A percentile compares a stretch with the other conserved stretches of the same genome.
Conservation (phyloP, 2,113 vertebrate genomes). For the Cololabis saira region DNA sequence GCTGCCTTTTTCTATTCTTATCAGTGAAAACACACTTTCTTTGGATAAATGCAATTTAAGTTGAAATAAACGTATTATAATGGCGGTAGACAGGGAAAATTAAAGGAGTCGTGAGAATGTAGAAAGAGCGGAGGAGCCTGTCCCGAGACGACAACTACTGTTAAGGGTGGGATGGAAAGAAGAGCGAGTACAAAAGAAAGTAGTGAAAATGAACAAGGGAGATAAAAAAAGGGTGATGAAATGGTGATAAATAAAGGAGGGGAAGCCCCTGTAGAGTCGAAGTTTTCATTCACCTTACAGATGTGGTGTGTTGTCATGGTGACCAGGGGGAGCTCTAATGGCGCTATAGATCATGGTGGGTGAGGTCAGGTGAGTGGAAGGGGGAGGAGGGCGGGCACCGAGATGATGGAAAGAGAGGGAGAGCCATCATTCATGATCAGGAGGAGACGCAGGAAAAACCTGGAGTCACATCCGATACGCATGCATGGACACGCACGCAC, state of each 20-base stretch:
- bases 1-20: no score
- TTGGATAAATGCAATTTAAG: not conserved
- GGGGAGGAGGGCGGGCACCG: not conserved
- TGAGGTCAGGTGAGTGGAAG: conserved; percentile 1
- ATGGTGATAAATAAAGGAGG: no score
- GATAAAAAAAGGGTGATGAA: not conserved
- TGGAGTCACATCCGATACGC: no score
- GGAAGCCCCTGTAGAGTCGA: not conserved
- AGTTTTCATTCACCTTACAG: conserved; percentile 1
- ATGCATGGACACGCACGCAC: no score
- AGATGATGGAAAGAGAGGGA: not conserved
- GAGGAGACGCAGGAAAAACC: not conserved
- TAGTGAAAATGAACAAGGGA: not conserved
- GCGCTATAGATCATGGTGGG: conserved; percentile 32
- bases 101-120: not conserved
- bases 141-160: not conserved
- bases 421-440: conserved; percentile 31
- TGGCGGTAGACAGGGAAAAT: no score
- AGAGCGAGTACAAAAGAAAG: not conserved
- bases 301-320: conserved; percentile 47
- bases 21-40: not conserved
- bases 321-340: conserved; percentile 21
- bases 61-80: no score
- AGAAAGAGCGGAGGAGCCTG: not conserved
- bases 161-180: not conserved